phyloP scores from a whole-genome alignment of 53 echinoderm and acorn worm species.

The Patiria pectinifera region DNA sequence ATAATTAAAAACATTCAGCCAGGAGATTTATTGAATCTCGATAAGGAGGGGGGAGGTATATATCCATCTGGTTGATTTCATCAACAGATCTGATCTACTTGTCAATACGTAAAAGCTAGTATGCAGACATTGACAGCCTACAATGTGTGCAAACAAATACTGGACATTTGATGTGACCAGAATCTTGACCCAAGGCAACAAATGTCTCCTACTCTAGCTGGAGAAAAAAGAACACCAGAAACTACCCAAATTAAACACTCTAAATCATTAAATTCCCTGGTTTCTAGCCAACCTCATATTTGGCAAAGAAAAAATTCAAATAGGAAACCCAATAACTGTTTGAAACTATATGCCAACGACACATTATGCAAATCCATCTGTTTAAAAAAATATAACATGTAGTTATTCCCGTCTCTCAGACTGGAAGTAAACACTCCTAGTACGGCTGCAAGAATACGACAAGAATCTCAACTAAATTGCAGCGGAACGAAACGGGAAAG shows the following conservation, averaged over 20 bases:
- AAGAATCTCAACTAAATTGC: constrained; percentile 20
- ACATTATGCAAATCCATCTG: constrained; percentile 41
- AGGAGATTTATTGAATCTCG: too few relatives aligned
- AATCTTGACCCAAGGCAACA: neutral
- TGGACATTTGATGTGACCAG: neutral
- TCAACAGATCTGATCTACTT: too few relatives aligned
- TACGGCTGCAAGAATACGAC: constrained; percentile 9
- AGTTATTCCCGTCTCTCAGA: constrained; percentile 44
- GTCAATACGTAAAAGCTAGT: too few relatives aligned
- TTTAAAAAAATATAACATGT: neutral
- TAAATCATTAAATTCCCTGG: neutral
- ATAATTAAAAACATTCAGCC: too few relatives aligned
- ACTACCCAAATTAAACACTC: neutral
- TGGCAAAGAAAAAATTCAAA: neutral
- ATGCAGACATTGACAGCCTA: neutral
- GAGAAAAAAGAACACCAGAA: neutral
- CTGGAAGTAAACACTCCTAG: constrained; percentile 42
- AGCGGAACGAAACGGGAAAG: neutral
- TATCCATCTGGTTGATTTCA: too few relatives aligned
- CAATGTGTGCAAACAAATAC: neutral
- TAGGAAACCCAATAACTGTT: neutral
- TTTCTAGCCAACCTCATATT: neutral
- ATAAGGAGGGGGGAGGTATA: too few relatives aligned
- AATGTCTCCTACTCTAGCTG: neutral
- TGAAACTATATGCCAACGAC: neutral